Percentiles rank a stretch among this genome's conserved stretches.
Conservation (phyloP, 2,888 invertebrate genomes). For the Trichopria drosophilae region DNA sequence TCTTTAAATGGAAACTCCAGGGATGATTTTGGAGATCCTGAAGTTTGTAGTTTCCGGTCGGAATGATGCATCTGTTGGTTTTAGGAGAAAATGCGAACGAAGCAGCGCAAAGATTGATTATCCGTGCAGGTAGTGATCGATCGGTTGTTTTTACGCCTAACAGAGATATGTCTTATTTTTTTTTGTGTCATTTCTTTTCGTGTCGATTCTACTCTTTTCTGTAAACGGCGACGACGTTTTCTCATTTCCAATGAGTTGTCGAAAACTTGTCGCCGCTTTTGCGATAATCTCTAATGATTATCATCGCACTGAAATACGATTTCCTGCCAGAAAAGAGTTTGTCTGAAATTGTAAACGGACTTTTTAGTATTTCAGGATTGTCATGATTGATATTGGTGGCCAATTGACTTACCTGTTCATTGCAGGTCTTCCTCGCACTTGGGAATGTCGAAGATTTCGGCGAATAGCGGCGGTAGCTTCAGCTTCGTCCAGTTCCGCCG, state of each 20-base stretch:
- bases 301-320: constrained; percentile 37
- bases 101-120: too few relatives aligned
- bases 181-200: background rate
- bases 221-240: background rate
- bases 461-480: constrained; percentile 87
- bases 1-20: too few relatives aligned
- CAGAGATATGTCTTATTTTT: constrained; percentile 1
- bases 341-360: background rate
- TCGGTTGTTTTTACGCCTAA: too few relatives aligned
- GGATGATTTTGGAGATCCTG: too few relatives aligned
- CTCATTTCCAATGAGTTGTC: constrained; percentile 27
- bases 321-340: constrained; percentile 7
- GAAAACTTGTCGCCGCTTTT: constrained; percentile 23
- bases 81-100: too few relatives aligned
- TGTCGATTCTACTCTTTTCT: too few relatives aligned
- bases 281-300: constrained; percentile 40
- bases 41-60: too few relatives aligned
- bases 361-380: constrained; percentile 10
- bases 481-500: constrained; percentile 84
- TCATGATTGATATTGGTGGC: background rate
- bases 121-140: too few relatives aligned
- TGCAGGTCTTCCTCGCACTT: constrained; percentile 73
- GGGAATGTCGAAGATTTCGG: constrained; percentile 96
- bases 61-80: too few relatives aligned
- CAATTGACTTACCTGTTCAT: constrained; percentile 45